A percentile compares a stretch with the other conserved stretches of the same genome.
phyloP scores from a whole-genome alignment of 1,140 invertebrate species.

The Cotesia glomerata region DNA sequence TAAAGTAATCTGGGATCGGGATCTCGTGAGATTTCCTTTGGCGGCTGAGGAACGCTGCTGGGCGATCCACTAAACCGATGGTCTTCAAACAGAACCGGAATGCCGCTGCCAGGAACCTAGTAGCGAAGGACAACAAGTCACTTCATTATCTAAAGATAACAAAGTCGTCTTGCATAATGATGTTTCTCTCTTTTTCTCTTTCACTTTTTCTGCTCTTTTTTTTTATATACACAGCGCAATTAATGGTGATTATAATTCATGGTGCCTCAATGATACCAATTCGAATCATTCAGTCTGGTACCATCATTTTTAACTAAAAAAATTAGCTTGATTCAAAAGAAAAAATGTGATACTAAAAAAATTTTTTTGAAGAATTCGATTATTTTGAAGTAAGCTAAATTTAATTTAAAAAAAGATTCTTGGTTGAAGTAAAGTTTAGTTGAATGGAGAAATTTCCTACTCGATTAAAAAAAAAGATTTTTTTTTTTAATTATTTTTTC shows the following conservation, averaged over 20 bases:
- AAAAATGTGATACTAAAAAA: too few species aligned
- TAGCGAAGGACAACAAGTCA: slow-evolving; percentile 48
- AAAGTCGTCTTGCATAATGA: slow-evolving; percentile 54
- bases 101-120: slow-evolving; percentile 38
- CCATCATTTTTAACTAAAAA: too few species aligned
- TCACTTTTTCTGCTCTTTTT: slow-evolving; percentile 2
- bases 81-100: slow-evolving; percentile 33
- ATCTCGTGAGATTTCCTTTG: slow-evolving; percentile 43
- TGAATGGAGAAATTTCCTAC: too few species aligned
- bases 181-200: slow-evolving; percentile 29
- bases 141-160: slow-evolving; percentile 51
- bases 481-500: too few species aligned
- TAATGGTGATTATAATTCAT: too few species aligned
- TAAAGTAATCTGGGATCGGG: slow-evolving; percentile 39
- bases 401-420: too few species aligned
- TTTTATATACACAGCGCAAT: not conserved
- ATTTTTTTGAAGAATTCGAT: too few species aligned
- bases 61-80: slow-evolving; percentile 1
- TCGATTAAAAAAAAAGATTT: too few species aligned
- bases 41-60: slow-evolving; percentile 10
- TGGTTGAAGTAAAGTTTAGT: too few species aligned
- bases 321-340: too few species aligned
- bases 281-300: too few species aligned
- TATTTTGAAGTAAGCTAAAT: too few species aligned
- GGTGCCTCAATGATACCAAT: not conserved